These are phyloP conservation scores for Lophochroa leadbeateri DNA, from an alignment of 2,113 vertebrate species.

Conservation along the genomic window DNA sequence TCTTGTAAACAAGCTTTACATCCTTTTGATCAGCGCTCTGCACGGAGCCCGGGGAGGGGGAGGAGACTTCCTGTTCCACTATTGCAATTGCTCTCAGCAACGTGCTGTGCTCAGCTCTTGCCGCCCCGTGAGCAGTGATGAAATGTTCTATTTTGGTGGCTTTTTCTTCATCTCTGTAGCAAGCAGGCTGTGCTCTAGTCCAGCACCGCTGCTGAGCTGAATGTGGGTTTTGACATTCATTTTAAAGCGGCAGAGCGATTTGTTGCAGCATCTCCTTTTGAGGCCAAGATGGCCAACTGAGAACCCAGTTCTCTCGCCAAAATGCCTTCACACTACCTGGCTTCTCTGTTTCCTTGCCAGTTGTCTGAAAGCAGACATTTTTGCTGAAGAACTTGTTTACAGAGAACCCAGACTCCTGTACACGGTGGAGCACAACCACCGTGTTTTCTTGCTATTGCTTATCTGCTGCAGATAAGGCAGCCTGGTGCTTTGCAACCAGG, in stretches of 20 bases:
- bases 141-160: slow-evolving; percentile 46
- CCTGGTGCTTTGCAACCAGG: no score
- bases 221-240: not conserved
- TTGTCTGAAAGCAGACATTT: not conserved
- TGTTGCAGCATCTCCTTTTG: not conserved
- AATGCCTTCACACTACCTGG: not conserved
- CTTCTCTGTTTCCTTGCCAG: not conserved
- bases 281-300: not conserved
- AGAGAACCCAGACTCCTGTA: not conserved
- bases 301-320: not conserved
- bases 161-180: slow-evolving; percentile 16
- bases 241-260: not conserved
- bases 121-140: slow-evolving; percentile 30
- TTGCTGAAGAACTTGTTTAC: not conserved
- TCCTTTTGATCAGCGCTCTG: slow-evolving; percentile 19
- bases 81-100: not conserved
- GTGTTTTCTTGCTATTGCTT: not conserved
- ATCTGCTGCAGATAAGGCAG: slow-evolving; percentile 9
- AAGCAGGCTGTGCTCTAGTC: not conserved
- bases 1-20: slow-evolving; percentile 50
- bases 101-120: slow-evolving; percentile 13
- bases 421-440: not conserved
- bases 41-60: slow-evolving; percentile 6
- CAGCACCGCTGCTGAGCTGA: not conserved
- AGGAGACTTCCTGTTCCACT: slow-evolving; percentile 57